Percentiles rank a stretch among this genome's conserved stretches.
Conservation (phyloP, 2,888 invertebrate species). For the Xanthia icteritia region DNA sequence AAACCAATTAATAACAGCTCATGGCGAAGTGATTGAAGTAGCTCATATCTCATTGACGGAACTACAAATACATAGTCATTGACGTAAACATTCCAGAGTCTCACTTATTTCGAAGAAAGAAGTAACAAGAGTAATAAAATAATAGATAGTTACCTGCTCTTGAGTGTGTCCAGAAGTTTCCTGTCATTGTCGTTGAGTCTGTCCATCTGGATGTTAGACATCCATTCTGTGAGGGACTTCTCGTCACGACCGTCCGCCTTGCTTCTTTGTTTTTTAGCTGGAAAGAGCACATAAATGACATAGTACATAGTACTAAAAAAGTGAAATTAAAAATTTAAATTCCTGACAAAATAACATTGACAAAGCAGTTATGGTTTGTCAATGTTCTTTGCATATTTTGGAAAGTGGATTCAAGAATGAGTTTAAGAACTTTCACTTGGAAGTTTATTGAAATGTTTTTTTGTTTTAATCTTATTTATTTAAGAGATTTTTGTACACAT, state of each 20-base stretch:
- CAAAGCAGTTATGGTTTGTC: not conserved
- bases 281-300: not conserved
- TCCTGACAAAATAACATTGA: not conserved
- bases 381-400: too few species aligned
- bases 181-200: conserved; percentile 90
- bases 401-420: not conserved
- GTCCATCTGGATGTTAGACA: conserved; percentile 87
- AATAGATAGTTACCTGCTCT: conserved; percentile 75
- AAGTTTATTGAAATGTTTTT: not conserved
- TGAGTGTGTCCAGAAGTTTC: conserved; percentile 89
- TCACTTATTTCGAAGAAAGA: not conserved
- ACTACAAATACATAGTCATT: too few species aligned
- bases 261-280: conserved; percentile 77
- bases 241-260: conserved; percentile 90
- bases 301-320: not conserved
- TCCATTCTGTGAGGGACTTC: conserved; percentile 89
- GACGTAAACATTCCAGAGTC: too few species aligned
- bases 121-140: not conserved
- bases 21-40: too few species aligned
- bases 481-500: too few species aligned
- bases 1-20: too few species aligned
- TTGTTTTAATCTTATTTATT: too few species aligned
- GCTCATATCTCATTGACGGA: too few species aligned
- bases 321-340: not conserved
- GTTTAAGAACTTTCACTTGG: not conserved